Evolutionary conservation across 2,113 vertebrate species (phyloP), one percentile per base, ranked within the genome.

Genomic region (Neomonachus schauinslandi): DNA sequence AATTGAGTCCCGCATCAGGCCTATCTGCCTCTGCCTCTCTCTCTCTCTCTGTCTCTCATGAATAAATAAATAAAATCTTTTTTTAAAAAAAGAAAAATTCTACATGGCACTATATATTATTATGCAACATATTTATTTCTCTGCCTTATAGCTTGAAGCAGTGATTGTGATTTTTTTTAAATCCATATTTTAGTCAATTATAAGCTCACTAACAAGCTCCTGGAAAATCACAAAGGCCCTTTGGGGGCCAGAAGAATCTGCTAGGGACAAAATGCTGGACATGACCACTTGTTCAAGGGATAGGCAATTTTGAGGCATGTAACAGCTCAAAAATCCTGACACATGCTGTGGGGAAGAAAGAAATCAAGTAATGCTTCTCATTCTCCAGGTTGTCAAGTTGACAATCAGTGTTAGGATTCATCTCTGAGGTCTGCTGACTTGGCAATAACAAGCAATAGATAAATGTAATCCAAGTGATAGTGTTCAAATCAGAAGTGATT

Each of bases 401-500:
- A 96, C 98, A 98, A 98, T 98, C 98, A 98, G 98, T 95, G 96
- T 97, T 98, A 96, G 98, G 98, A 98, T 99, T 98, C 98, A 98
- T 98, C 98, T 98, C 98, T 36, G 79, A 69, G 93, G 95, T 97
- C 98, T 98, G 98, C 98, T 99, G 98, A 98, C 98, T 98, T 98
- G 97, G 97, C 98, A 98, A 97, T 97, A 98, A 98, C 98, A 98
- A 98, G 98, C 91, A 89, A 95, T 96, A 98, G 98, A 99, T 98
- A 98, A 98, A 98, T 71, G 84, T 92, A 98, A 98, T 98, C 98
- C 98, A 98, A 98, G 97, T 98, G 98, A 98, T 96, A 98, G 98
- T 96, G 96, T 98, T 99, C 98, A 98, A 97, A 98, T 98, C 98
- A 98, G 97, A 99, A 98, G 94, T 98, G 98, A 98, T 99, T 98